Evolutionary conservation across 1,140 invertebrate species (phyloP), one percentile per base, ranked within the genome.

Genomic region (Melitaea cinxia): DNA sequence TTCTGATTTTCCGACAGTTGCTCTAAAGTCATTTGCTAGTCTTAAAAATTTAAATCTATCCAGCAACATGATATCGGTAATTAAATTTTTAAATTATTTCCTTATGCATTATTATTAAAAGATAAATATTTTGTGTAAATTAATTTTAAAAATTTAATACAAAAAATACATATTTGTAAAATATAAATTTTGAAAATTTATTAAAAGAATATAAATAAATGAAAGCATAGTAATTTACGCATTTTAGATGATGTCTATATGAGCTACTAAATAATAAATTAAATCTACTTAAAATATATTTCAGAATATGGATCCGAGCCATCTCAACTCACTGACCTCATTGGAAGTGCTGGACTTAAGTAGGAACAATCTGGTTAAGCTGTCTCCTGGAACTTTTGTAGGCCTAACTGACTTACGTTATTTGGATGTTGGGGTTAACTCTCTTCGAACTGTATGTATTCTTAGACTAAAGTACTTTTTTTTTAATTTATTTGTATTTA

Each of bases 381-480:
- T 98, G 39, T 94, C 95, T 1, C 93, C 95, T 0, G 96, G 96
- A 56, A 95, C 95, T 4, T 98, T 98, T 81, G 92, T 94, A 0
- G 94, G 94, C 7, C 89, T 97, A 37, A 92, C 89, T 9, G 91
- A 93, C 23, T 85, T 98, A 3, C 93, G 93, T 59, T 94, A 94
- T 70, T 90, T 98, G 52, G 96, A 97, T 82, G 91, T 98, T 4
- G 96, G 96, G 68, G 93, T 97, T 1, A 98, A 98, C 83, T 95
- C 95, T 15, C 85, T 98, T 19, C 92, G 96, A 77, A 97, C 96
- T 66, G 96, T 97, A 92, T 93, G 93, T 91, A 72, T 67, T 26
- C 55, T 39, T 42, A 12, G 2, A 45, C 17, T 6, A 30, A 52
- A 10, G 14, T 9, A 15, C 10, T 15, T 28, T 5, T 6, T 21